Evolutionary conservation across 2,797 vertebrate species (phyloP), one percentile per base, ranked within the genome.

Genomic region (Huso huso): DNA sequence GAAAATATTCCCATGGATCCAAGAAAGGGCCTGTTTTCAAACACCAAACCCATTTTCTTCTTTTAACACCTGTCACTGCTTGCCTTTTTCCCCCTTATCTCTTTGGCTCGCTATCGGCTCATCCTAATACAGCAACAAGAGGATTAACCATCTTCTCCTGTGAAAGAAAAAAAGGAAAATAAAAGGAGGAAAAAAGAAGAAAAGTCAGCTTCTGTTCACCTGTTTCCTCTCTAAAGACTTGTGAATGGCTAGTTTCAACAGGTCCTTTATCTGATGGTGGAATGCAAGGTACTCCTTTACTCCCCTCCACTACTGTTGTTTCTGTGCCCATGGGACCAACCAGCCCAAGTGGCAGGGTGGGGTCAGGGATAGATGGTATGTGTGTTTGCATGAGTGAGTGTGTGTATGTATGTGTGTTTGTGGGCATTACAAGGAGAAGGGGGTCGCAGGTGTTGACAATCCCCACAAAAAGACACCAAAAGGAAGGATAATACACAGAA

Each of bases 201-300:
- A 67, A 51, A 10, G 23, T 66, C 23, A 37, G 62, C 59, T 23
- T 48, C 10, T 49, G 58, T 66, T 68, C 65, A 66, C 58, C 55
- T 71, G 69, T 70, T 59, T 55, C 67, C 65, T 59, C 69, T 50
- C 65, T 63, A 64, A 61, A 58, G 60, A 66, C 61, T 70, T 68
- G 73, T 71, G 74, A 84, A 59, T 72, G 71, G 75, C 69, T 79
- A 72, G 67, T 78, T 78, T 83, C 80, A 83, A 75, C 82, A 77
- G 75, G 52, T 67, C 63, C 66, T 79, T 85, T 81, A 85, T 88
- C 84, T 74, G 84, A 87, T 87, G 77, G 72, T 77, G 0, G 53
- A 72, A 72, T 77, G 64, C 66, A 57, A 48, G 78, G 75, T 66
- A 77, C 77, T 76, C 76, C 78, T 79, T 76, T 76, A 72, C 71